Percentiles rank a stretch among this genome's conserved stretches.
phyloP scores from a whole-genome alignment of 2,113 vertebrate genomes.

The Sitta europaea region DNA sequence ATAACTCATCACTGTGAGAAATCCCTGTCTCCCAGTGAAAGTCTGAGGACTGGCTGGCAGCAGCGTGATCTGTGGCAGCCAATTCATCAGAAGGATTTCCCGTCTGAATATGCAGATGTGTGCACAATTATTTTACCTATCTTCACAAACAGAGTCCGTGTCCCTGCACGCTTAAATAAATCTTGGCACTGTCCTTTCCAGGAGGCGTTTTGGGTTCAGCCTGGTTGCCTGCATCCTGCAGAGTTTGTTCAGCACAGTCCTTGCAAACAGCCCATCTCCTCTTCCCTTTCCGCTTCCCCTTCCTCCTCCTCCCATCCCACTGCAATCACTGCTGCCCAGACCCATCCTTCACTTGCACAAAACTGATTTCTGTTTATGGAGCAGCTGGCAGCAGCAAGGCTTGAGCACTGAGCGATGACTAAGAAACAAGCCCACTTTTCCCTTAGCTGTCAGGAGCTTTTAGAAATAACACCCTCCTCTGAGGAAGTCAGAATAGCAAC shows the following conservation, averaged over 20 bases:
- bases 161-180: not conserved
- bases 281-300: conserved; percentile 33
- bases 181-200: conserved; percentile 23
- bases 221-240: conserved; percentile 45
- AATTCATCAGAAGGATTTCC: conserved; percentile 49
- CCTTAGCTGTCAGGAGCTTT: conserved; percentile 76
- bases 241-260: conserved; percentile 29
- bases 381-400: conserved; percentile 59
- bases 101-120: conserved; percentile 46
- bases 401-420: conserved; percentile 54
- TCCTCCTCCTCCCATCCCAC: conserved; percentile 43
- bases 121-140: conserved; percentile 25
- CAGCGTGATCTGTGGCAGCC: not conserved
- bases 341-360: conserved; percentile 53
- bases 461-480: conserved; percentile 77
- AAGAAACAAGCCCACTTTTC: conserved; percentile 66
- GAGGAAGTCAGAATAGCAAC: conserved; percentile 80
- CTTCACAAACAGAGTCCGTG: not conserved
- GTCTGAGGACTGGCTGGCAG: not conserved
- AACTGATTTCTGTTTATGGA: conserved; percentile 70
- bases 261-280: conserved; percentile 28
- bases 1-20: conserved; percentile 5
- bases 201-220: conserved; percentile 5
- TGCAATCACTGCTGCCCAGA: conserved; percentile 56
- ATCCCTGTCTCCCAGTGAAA: conserved; percentile 10